Evolutionary conservation across 2,797 vertebrate genomes (phyloP), one percentile per base, ranked within the genome.

Genomic region (Enteromius thamalakanensis): DNA sequence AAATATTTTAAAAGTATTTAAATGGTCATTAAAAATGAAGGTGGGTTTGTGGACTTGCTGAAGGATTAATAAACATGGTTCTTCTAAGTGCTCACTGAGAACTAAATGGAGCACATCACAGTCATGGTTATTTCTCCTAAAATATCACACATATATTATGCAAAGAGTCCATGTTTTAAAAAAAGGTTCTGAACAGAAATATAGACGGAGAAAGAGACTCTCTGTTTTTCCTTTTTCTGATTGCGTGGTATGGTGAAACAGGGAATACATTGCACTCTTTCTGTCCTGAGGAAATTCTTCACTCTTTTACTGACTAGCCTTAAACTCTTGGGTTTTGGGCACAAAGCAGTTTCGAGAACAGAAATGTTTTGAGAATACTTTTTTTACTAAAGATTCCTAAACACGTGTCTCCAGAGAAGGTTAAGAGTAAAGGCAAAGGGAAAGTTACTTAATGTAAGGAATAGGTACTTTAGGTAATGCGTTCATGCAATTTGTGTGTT

Each of bases 181-280:
- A 70, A 37, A 70, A 12, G 3, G 29, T 9, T 12, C 19, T 11
- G 45, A 49, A 45, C 11, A 26, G 29, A 10, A 5, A 51, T 29
- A 67, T 1, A 9, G 60, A 37, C 1, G 37, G 17, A 65, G 47
- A 23, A 32, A 69, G 14, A 37, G 7, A 77, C 42, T 80, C 84
- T 69, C 21, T 72, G 40, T 83, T 79, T 85, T 85, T 75, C 72
- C 68, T 64, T 53, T 68, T 77, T 72, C 47, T 84, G 82, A 89
- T 87, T 85, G 87, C 76, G 83, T 76, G 40, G 76, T 71, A 79
- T 78, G 82, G 86, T 86, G 81, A 47, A 85, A 81, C 45, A 83
- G 85, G 82, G 85, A 87, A 90, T 87, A 76, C 84, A 85, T 86
- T 74, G 70, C 85, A 89, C 88, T 91, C 88, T 86, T 87, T 84